Percentiles rank a stretch among this genome's conserved stretches.
phyloP scores from a whole-genome alignment of 2,888 invertebrate species.

The Erpobdella octoculata region DNA sequence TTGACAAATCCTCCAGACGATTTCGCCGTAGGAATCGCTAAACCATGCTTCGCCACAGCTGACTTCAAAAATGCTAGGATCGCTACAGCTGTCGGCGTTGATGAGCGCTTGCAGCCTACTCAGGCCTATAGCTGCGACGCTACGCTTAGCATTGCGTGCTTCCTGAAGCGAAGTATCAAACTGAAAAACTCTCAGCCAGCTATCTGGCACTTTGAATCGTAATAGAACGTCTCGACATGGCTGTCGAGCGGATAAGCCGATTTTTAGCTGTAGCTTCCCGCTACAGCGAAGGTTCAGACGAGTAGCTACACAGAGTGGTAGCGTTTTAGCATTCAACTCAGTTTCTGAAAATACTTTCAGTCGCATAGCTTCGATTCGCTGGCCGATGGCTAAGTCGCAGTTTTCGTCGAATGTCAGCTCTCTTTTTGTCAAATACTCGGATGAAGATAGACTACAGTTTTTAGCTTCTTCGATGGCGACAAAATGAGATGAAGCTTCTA shows the following conservation, averaged over 20 bases:
- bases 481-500: not conserved
- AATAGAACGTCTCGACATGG: not conserved
- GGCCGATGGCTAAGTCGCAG: not conserved
- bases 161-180: not conserved
- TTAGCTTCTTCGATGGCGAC: not conserved
- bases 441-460: not conserved
- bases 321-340: not conserved
- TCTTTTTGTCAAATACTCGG: not conserved
- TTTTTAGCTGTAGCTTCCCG: not conserved
- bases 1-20: not conserved
- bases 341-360: not conserved
- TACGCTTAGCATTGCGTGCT: not conserved
- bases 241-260: not conserved
- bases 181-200: not conserved
- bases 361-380: not conserved
- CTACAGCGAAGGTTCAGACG: not conserved
- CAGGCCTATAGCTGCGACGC: not conserved
- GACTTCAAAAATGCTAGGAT: slow-evolving; percentile 3
- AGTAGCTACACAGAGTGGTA: not conserved
- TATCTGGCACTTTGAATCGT: not conserved
- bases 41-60: slow-evolving; percentile 15
- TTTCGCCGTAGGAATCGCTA: slow-evolving; percentile 1
- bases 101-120: not conserved
- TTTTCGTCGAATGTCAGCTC: not conserved
- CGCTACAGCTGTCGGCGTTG: not conserved